phyloP scores from a whole-genome alignment of 2,888 invertebrate genomes.

The Calliphora vomitoria region DNA sequence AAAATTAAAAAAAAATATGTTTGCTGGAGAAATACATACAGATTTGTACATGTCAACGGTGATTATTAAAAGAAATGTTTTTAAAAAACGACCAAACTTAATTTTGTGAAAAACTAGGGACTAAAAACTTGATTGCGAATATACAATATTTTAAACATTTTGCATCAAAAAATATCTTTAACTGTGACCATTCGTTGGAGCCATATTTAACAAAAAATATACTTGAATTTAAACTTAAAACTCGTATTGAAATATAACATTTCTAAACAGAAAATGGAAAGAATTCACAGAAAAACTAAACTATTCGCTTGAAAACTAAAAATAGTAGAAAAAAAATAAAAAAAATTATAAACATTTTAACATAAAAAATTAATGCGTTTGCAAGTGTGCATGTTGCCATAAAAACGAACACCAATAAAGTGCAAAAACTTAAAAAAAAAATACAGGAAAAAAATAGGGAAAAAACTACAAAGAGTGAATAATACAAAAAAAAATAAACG shows the following conservation, averaged over 20 bases:
- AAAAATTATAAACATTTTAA: constrained; percentile 8
- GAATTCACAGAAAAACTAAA: constrained; percentile 31
- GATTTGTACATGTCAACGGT: too few species aligned
- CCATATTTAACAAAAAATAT: too few species aligned
- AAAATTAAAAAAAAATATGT: too few species aligned
- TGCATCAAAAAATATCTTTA: too few species aligned
- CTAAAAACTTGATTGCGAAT: too few species aligned
- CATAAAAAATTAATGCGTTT: constrained; percentile 64
- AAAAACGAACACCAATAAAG: constrained; percentile 71
- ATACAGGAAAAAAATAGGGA: constrained; percentile 40
- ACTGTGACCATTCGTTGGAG: too few species aligned
- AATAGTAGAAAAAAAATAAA: neutral
- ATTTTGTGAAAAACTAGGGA: too few species aligned
- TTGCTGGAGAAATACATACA: too few species aligned
- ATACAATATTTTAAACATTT: too few species aligned
- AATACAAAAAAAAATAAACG: constrained; percentile 11
- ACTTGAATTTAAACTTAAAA: neutral
- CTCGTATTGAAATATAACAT: neutral
- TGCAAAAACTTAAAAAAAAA: constrained; percentile 29
- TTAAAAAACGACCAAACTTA: too few species aligned
- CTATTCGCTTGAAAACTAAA: neutral
- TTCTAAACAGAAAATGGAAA: neutral
- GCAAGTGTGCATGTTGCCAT: constrained; percentile 76
- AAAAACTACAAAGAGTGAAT: neutral
- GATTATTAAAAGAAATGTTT: too few species aligned